These are phyloP conservation scores for Argopecten irradians DNA, from an alignment of 1,140 invertebrate species.

Conservation along the genomic window DNA sequence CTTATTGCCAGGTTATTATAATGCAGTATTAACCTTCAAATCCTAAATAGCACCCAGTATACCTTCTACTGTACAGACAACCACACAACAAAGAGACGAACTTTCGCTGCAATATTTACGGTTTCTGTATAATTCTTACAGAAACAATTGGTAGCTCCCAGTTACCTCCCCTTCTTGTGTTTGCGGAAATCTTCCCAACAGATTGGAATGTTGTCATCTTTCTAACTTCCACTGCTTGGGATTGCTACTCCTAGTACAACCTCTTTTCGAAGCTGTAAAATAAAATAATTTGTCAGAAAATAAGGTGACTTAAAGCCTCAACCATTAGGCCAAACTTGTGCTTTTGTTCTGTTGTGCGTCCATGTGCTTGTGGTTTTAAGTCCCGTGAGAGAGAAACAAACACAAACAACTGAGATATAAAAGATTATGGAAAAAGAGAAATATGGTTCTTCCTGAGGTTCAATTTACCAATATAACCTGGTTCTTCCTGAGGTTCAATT, in stretches of 20 bases:
- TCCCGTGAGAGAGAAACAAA: too few relatives aligned
- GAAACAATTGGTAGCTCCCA: background rate
- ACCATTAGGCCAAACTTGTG: too few relatives aligned
- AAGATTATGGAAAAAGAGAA: too few relatives aligned
- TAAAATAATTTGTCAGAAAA: too few relatives aligned
- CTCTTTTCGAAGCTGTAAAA: slow-evolving; percentile 10
- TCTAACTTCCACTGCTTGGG: slow-evolving; percentile 15
- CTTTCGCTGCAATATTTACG: background rate
- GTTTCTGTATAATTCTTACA: background rate
- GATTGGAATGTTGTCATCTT: background rate
- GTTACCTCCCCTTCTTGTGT: background rate
- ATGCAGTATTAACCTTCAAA: background rate
- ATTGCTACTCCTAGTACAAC: slow-evolving; percentile 12
- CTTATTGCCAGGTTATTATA: too few relatives aligned
- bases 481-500: too few relatives aligned
- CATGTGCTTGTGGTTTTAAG: too few relatives aligned
- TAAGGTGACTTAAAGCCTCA: too few relatives aligned
- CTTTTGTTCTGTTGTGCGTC: too few relatives aligned
- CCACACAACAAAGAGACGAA: background rate
- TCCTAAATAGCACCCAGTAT: background rate
- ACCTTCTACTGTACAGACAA: background rate
- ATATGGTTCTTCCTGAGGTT: too few relatives aligned
- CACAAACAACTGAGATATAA: too few relatives aligned
- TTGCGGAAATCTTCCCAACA: background rate
- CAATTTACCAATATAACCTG: too few relatives aligned